Base-by-base conservation (phyloP, 2,797 vertebrate species). In the Parambassis ranga region DNA sequence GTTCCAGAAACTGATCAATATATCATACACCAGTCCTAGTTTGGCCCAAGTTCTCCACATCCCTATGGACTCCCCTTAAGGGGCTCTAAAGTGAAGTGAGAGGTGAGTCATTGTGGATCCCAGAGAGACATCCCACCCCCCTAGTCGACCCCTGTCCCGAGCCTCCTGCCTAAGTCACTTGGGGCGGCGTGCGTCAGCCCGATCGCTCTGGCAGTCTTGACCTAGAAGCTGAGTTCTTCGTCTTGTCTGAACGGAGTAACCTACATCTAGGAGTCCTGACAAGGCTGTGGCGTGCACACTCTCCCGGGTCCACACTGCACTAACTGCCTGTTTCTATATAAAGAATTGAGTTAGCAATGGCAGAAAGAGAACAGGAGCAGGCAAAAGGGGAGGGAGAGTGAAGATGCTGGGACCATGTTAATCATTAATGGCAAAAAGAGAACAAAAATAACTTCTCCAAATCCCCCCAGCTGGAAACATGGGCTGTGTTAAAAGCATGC, bases 281-380 rank as follows among this genome's bases (percentile, higher is more conserved):
- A 75, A 56, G 75, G 63, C 69, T 20, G 57, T 49, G 71, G 50
- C 62, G 65, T 58, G 71, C 70, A 65, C 66, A 65, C 66, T 87
- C 82, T 78, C 75, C 47, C 32, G 49, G 68, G 75, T 31, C 60
- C 68, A 53, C 10, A 36, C 82, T 85, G 42, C 58, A 75, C 76
- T 82, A 58, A 80, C 77, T 71, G 78, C 58, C 70, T 67, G 68
- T 50, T 87, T 89, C 89, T 92, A 92, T 89, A 92, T 83, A 89
- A 92, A 92, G 89, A 87, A 66, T 37, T 23, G 61, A 77, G 85
- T 79, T 56, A 33, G 65, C 15, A 8, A 58, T 63, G 78, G 63
- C 66, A 79, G 76, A 87, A 84, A 49, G 75, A 79, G 84, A 76
- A 60, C 75, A 67, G 51, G 61, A 35, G 42, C 8, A 33, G 26